Conservation (phyloP, 37 sponge, comb jelly and placozoan species). For the Mnemiopsis leidyi region DNA sequence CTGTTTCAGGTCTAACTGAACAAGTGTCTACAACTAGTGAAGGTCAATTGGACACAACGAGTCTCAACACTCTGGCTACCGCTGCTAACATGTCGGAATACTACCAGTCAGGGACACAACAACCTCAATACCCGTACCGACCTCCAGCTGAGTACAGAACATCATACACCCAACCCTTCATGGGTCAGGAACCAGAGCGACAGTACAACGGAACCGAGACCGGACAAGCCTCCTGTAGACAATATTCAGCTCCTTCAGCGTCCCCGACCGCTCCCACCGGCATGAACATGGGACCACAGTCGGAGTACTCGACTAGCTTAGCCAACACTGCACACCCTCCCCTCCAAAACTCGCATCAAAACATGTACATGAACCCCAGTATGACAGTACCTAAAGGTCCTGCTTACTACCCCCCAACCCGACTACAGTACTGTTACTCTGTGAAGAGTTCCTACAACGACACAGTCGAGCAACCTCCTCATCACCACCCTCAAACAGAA, state of each 20-base stretch:
- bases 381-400: conserved; percentile 23
- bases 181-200: background rate
- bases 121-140: background rate
- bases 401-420: conserved; percentile 54
- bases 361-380: background rate
- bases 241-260: background rate
- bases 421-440: conserved; percentile 45
- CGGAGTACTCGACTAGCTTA: background rate
- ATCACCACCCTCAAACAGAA: background rate
- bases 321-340: background rate
- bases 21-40: background rate
- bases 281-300: too few relatives aligned
- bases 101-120: background rate
- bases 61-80: conserved; percentile 43
- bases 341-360: background rate
- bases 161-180: background rate
- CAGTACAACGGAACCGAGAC: background rate
- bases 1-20: background rate
- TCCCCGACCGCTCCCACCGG: background rate
- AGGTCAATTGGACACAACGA: background rate
- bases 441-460: background rate
- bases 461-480: background rate
- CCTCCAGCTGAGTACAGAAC: background rate
- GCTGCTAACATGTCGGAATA: conserved; percentile 60
- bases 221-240: background rate